Base-by-base conservation (phyloP, 2,888 invertebrate genomes). In the Ligdia adustata region DNA sequence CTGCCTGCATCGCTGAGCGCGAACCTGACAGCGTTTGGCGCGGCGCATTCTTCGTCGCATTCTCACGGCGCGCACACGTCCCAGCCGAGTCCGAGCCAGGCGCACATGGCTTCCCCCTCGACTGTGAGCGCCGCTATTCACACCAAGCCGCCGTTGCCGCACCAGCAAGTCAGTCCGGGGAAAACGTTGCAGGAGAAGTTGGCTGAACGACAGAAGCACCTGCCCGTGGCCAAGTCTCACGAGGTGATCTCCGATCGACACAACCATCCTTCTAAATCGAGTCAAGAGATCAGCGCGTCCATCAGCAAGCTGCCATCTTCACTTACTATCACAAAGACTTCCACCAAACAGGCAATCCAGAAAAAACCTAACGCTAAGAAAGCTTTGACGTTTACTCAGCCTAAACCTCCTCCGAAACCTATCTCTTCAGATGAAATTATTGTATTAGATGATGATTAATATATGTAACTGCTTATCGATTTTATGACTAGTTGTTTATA, bases 171-270 rank as follows among this genome's bases (percentile, higher is more conserved):
- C 1, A 92, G 91, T 60, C 91, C 93, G 0, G 92, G 92, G 0
- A 94, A 94, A 79, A 94, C 94, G 0, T 70, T 94, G 44, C 94
- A 94, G 64, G 93, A 94, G 68, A 94, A 93, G 72, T 73, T 94
- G 42, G 94, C 93, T 0, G 94, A 94, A 55, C 86, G 92, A 47
- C 92, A 93, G 54, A 93, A 94, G 64, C 78, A 77, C 57, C 54
- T 79, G 13, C 86, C 88, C 0, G 64, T 72, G 6, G 64, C 75
- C 0, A 75, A 69, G 31, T 50, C 53, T 37, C 50, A 55, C 12
- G 44, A 46, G 16, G 9, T 9, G 2, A 34, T 4, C n/a, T 9
- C 38, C 15, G 44, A 45, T 7, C 24, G 44, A 15, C 76, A 43
- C 0, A 78, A 72, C 52, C 39, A 24, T 31, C 43, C 4, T 11